Evolutionary conservation across 2,797 vertebrate genomes (phyloP).

Genomic region (Gila robusta): DNA sequence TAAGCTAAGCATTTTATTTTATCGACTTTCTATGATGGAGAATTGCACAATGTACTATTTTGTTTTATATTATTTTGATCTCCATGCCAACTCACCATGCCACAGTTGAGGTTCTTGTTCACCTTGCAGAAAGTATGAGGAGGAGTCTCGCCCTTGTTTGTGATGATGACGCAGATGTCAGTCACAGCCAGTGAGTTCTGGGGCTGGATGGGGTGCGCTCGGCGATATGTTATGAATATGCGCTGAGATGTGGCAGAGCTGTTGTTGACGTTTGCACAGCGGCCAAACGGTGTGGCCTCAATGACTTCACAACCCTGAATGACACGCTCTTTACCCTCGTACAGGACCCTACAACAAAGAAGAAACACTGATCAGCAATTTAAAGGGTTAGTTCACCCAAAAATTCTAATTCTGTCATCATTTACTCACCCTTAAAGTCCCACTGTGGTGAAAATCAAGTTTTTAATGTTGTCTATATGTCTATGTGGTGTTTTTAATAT

Average conservation of each 20-base stretch:
- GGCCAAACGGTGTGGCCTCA: conserved; percentile 94
- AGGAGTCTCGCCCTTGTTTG: conserved; percentile 95
- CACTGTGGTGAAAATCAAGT: too few species aligned
- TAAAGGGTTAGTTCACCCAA: too few species aligned
- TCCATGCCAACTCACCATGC: conserved; percentile 86
- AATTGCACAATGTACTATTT: background rate
- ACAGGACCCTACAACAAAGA: conserved; percentile 84
- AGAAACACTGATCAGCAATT: conserved; percentile 17
- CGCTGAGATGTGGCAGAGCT: conserved; percentile 92
- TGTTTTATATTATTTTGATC: background rate
- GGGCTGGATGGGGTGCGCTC: conserved; percentile 84
- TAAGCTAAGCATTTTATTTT: background rate
- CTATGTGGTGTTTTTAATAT: too few species aligned
- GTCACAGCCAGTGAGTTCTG: conserved; percentile 97
- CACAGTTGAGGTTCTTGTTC: conserved; percentile 97
- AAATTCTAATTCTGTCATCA: too few species aligned
- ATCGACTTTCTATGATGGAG: background rate
- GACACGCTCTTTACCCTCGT: conserved; percentile 94
- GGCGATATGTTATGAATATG: conserved; percentile 94
- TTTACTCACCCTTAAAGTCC: too few species aligned
- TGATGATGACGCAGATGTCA: conserved; percentile 95
- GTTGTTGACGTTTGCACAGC: conserved; percentile 99
- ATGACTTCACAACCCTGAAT: conserved; percentile 96
- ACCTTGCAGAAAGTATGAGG: conserved; percentile 98
- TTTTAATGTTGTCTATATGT: too few species aligned